phyloP scores from a whole-genome alignment of 2,113 vertebrate genomes.

The Megaleporinus macrocephalus region DNA sequence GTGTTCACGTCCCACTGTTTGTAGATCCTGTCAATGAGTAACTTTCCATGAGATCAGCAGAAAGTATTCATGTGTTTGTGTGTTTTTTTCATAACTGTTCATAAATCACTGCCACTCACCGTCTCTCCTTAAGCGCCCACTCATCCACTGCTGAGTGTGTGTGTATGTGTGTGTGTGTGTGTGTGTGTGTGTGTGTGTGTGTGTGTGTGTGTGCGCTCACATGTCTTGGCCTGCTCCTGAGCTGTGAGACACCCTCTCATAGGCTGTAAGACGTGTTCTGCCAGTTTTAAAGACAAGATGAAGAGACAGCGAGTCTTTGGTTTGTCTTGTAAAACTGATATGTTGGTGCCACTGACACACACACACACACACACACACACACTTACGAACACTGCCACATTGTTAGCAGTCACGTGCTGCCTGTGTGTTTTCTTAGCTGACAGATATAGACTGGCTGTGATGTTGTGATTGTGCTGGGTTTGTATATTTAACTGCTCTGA shows the following conservation, averaged over 20 bases:
- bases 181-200: constrained; percentile 28
- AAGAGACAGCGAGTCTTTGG: constrained; percentile 19
- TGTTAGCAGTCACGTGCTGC: constrained; percentile 23
- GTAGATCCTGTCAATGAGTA: constrained; percentile 38
- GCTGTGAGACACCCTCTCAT: constrained; percentile 41
- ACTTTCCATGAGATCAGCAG: constrained; percentile 43
- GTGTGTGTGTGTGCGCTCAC: constrained; percentile 46
- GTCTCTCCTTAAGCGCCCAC: constrained; percentile 19
- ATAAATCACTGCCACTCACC: constrained; percentile 58
- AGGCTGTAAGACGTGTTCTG: constrained; percentile 60
- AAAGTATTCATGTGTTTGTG: constrained; percentile 9
- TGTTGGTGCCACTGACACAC: not conserved
- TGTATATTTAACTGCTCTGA: not conserved
- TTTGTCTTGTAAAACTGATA: constrained; percentile 33
- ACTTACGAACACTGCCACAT: constrained; percentile 14
- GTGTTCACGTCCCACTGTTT: constrained; percentile 17
- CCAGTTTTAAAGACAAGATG: constrained; percentile 64
- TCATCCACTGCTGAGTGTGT: constrained; percentile 42
- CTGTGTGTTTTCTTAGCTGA: not conserved
- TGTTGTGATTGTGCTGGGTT: not conserved
- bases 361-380: constrained; percentile 14
- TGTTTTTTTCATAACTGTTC: constrained; percentile 23
- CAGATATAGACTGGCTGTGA: not conserved
- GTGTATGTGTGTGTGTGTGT: constrained; percentile 11
- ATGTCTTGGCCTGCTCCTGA: constrained; percentile 66